These are phyloP conservation scores for Rotaria socialis DNA, from an alignment of 2,888 invertebrate species.

Conservation along the genomic window DNA sequence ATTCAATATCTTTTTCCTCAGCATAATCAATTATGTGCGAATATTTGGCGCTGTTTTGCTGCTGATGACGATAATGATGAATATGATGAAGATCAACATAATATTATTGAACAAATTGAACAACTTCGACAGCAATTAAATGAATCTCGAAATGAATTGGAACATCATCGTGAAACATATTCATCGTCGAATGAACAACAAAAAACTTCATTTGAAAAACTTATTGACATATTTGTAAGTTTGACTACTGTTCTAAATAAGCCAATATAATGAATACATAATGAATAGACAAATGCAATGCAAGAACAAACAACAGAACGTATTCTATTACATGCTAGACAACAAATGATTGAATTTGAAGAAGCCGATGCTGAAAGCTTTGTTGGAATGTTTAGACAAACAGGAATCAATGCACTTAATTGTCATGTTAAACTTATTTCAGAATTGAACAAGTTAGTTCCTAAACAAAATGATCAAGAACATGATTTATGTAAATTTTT, in stretches of 20 bases:
- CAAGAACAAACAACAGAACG: neutral
- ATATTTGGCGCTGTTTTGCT: neutral
- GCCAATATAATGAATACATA: neutral
- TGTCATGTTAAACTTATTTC: neutral
- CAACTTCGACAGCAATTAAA: neutral
- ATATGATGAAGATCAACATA: conserved; percentile 26
- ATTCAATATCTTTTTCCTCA: neutral
- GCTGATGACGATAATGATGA: neutral
- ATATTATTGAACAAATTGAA: conserved; percentile 30
- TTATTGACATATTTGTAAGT: neutral
- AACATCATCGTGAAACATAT: neutral
- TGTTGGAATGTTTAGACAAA: neutral
- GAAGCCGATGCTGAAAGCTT: neutral
- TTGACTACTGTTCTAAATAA: neutral
- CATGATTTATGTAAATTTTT: neutral
- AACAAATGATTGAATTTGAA: neutral
- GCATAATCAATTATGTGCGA: neutral
- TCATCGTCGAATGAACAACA: neutral
- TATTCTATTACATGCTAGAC: neutral
- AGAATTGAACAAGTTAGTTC: neutral
- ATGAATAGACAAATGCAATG: neutral
- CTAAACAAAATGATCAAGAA: neutral
- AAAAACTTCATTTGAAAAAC: neutral
- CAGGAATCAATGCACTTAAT: neutral
- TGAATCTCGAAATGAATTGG: neutral